A percentile compares a stretch with the other conserved stretches of the same genome.
Conservation (phyloP, 2,797 vertebrate species). For the Spondyliosoma cantharus region DNA sequence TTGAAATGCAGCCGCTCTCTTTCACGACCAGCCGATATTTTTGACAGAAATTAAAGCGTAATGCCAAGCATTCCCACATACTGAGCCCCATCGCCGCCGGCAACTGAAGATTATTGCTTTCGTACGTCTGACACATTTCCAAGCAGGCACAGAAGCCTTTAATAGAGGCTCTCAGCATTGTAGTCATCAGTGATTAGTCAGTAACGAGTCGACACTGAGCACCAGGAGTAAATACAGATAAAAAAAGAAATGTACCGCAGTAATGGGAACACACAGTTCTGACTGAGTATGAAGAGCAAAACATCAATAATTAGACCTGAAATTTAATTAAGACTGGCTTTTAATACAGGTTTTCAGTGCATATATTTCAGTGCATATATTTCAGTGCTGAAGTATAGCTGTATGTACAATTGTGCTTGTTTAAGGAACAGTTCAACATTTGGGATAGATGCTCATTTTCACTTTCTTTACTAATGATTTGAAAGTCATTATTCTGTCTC, state of each 20-base stretch:
- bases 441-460: no score
- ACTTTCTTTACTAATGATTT: no score
- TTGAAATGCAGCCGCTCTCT: conserved; percentile 1
- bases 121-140: conserved; percentile 5
- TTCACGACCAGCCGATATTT: not conserved
- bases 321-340: not conserved
- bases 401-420: not conserved
- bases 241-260: not conserved
- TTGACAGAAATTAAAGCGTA: conserved; percentile 22
- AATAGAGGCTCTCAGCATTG: conserved; percentile 22
- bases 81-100: not conserved
- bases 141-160: conserved; percentile 11
- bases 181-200: conserved; percentile 26
- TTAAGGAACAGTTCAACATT: not conserved
- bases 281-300: not conserved
- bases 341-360: not conserved
- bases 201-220: not conserved
- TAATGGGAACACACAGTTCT: not conserved
- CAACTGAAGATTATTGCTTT: conserved; percentile 15
- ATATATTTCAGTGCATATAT: not conserved
- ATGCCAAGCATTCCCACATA: not conserved
- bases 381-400: not conserved
- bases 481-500: not conserved
- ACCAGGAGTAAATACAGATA: conserved; percentile 3
- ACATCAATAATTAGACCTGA: not conserved